Conservation (phyloP, 2,113 vertebrate species). For the Toxostoma redivivum region DNA sequence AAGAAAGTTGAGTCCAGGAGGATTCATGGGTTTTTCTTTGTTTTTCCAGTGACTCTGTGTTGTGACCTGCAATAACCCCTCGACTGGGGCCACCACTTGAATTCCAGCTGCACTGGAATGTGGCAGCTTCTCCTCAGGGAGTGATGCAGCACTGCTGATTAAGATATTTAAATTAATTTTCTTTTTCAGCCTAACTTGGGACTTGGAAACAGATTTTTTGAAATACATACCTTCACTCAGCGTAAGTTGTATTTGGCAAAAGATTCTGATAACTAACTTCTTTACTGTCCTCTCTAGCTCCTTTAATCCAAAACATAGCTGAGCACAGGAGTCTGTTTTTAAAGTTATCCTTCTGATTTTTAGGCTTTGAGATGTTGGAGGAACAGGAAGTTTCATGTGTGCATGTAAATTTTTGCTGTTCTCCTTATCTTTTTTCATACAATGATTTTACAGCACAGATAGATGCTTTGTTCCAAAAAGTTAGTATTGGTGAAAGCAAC, state of each 20-base stretch:
- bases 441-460: not conserved
- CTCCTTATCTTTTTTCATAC: not conserved
- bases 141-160: not conserved
- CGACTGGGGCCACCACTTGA: not conserved
- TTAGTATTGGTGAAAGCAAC: not conserved
- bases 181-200: not conserved
- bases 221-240: not conserved
- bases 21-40: not conserved
- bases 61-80: constrained; percentile 54
- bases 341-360: not conserved
- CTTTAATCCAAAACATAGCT: not conserved
- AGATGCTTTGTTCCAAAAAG: not conserved
- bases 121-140: not conserved
- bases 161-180: not conserved
- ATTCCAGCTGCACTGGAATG: constrained; percentile 49
- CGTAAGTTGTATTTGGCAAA: not conserved
- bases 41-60: not conserved
- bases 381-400: not conserved
- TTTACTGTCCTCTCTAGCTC: not conserved
- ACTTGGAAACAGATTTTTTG: not conserved
- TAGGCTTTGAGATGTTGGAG: not conserved
- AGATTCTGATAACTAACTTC: not conserved
- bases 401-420: not conserved
- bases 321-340: not conserved
- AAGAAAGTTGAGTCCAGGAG: not conserved